Evolutionary conservation across 1,140 invertebrate genomes (phyloP).

Genomic region (Drosophila asahinai): DNA sequence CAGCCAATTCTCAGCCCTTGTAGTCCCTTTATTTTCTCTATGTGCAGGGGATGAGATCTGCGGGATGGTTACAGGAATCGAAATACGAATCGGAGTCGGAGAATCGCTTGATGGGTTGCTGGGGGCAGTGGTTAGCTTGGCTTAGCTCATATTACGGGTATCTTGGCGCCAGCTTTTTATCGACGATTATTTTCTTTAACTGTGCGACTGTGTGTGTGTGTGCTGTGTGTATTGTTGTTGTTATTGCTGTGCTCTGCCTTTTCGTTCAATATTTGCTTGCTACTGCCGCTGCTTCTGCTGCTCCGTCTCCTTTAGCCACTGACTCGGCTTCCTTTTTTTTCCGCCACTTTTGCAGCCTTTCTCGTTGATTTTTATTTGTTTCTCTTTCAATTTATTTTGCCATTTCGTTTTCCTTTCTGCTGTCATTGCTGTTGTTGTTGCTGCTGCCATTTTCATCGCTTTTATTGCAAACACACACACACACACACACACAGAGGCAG

Average conservation of each 20-base stretch:
- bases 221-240: slow-evolving; percentile 34
- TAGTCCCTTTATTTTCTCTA: not conserved
- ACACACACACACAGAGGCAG: slow-evolving; percentile 33
- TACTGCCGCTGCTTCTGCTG: slow-evolving; percentile 42
- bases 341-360: slow-evolving; percentile 82
- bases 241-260: slow-evolving; percentile 62
- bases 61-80: slow-evolving; percentile 19
- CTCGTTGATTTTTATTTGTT: slow-evolving; percentile 83
- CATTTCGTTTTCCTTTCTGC: slow-evolving; percentile 83
- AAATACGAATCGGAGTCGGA: slow-evolving; percentile 16
- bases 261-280: slow-evolving; percentile 82
- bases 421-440: slow-evolving; percentile 77
- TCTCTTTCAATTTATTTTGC: slow-evolving; percentile 84
- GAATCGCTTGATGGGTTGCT: slow-evolving; percentile 41
- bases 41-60: slow-evolving; percentile 7
- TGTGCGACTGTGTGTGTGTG: slow-evolving; percentile 32
- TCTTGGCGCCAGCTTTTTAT: slow-evolving; percentile 83
- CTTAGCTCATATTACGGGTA: slow-evolving; percentile 83
- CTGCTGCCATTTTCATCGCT: slow-evolving; percentile 81
- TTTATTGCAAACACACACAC: slow-evolving; percentile 78
- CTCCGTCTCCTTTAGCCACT: slow-evolving; percentile 53
- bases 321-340: slow-evolving; percentile 58
- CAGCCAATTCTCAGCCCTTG: not conserved
- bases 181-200: slow-evolving; percentile 80
- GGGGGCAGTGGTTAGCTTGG: slow-evolving; percentile 80